Conservation (phyloP, 2,113 vertebrate species). For the Strigops habroptila region DNA sequence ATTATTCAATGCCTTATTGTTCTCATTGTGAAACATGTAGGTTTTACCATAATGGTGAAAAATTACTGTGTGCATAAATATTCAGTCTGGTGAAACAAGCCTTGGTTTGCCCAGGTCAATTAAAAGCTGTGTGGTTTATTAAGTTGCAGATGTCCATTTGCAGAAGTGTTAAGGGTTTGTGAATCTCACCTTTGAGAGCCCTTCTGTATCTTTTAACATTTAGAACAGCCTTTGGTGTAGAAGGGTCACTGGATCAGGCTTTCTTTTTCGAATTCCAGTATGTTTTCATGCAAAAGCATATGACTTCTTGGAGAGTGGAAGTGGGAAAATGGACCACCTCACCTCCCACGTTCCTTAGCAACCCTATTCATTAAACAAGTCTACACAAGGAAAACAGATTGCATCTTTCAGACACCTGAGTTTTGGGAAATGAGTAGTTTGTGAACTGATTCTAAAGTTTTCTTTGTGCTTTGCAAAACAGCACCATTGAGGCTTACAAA, state of each 20-base stretch:
- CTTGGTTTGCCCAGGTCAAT: background rate
- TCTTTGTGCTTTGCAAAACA: background rate
- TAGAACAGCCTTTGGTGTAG: background rate
- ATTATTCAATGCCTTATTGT: background rate
- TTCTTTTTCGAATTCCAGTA: background rate
- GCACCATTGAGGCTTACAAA: background rate
- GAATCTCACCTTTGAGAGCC: background rate
- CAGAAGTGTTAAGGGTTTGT: background rate
- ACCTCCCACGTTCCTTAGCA: background rate
- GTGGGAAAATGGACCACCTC: background rate
- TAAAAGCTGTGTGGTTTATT: background rate
- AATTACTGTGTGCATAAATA: background rate
- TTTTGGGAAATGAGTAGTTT: background rate
- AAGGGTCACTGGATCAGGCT: background rate
- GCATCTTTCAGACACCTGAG: background rate
- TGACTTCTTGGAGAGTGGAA: background rate
- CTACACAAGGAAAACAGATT: background rate
- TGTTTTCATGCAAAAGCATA: background rate
- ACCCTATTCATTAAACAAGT: background rate
- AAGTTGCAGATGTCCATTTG: background rate
- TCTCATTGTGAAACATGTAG: background rate
- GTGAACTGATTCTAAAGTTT: background rate
- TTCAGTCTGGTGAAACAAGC: background rate
- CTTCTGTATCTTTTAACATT: background rate
- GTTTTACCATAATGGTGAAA: background rate